Percentiles rank a stretch among this genome's conserved stretches.
phyloP scores from a whole-genome alignment of 2,113 vertebrate genomes.

The Petrocephalus microphthalmus region DNA sequence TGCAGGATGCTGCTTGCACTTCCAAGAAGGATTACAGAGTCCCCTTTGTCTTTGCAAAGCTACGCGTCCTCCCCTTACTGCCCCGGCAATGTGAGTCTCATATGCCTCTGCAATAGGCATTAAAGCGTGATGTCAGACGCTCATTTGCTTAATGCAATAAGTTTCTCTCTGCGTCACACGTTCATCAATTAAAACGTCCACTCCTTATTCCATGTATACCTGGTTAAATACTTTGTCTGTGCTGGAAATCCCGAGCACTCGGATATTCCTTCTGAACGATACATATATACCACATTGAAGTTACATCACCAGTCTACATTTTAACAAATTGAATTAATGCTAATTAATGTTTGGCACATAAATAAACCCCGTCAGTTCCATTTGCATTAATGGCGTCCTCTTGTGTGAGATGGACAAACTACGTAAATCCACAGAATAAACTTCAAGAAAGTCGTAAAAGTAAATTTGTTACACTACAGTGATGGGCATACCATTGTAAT shows the following conservation, averaged over 20 bases:
- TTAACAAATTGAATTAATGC: background rate
- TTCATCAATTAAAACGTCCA: background rate
- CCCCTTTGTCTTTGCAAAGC: slow-evolving; percentile 55
- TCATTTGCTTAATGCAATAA: slow-evolving; percentile 60
- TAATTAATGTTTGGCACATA: background rate
- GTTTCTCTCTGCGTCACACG: slow-evolving; percentile 25
- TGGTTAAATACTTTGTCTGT: background rate
- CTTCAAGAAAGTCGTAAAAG: background rate
- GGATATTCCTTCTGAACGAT: background rate
- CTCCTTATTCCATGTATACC: background rate
- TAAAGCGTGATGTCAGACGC: slow-evolving; percentile 63
- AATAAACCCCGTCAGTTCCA: background rate
- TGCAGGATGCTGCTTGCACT: slow-evolving; percentile 32
- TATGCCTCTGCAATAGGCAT: slow-evolving; percentile 38
- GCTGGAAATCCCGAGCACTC: background rate
- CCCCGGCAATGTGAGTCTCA: slow-evolving; percentile 55
- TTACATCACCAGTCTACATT: background rate
- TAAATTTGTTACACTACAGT: background rate
- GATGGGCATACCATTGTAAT: background rate
- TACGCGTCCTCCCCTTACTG: slow-evolving; percentile 50
- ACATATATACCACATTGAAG: background rate
- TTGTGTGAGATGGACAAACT: background rate
- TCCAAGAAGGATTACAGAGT: slow-evolving; percentile 40
- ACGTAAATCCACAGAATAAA: background rate
- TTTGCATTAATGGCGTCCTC: background rate